These are phyloP conservation scores for Phaenicophaeus curvirostris DNA, from an alignment of 2,797 vertebrate species.

Conservation along the genomic window DNA sequence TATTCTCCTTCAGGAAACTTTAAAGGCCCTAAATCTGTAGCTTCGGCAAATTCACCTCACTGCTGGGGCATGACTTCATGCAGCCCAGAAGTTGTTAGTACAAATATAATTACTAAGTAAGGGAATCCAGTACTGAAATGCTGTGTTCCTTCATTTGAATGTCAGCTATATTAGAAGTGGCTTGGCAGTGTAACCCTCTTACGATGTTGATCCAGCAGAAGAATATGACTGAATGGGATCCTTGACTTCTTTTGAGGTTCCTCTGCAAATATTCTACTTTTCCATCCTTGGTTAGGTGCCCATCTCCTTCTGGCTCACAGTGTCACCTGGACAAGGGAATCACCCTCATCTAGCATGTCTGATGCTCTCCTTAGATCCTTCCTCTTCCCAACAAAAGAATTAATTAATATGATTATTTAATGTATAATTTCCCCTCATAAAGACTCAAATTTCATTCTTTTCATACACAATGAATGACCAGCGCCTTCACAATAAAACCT, in stretches of 20 bases:
- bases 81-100: neutral
- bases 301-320: neutral
- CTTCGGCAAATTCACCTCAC: neutral
- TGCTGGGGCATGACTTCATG: neutral
- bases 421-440: neutral
- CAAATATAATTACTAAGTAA: neutral
- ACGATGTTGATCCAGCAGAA: neutral
- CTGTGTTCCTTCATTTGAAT: neutral
- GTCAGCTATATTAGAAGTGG: neutral
- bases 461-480: neutral
- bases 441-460: neutral
- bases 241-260: neutral
- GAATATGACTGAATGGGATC: neutral
- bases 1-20: neutral
- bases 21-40: too few species aligned
- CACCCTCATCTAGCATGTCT: neutral
- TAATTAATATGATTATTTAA: neutral
- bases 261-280: neutral
- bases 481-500: neutral
- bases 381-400: neutral
- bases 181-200: neutral
- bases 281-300: neutral
- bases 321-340: neutral
- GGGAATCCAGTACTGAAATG: neutral
- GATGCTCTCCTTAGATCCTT: neutral